These are phyloP conservation scores for Simalia tracyae DNA, from an alignment of 2,797 vertebrate species.

Conservation along the genomic window DNA sequence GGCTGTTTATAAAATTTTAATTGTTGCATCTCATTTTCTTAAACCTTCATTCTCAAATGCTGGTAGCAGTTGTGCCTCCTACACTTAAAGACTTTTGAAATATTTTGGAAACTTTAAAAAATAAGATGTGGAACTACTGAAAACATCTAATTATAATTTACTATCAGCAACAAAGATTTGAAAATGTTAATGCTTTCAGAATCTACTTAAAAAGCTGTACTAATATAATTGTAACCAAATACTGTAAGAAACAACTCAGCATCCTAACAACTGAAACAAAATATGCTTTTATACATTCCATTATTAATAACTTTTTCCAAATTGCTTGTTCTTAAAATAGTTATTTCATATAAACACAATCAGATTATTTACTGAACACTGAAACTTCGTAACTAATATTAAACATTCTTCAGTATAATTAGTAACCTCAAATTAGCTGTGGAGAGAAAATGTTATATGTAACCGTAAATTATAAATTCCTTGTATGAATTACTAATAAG, in stretches of 20 bases:
- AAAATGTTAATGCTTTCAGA: background rate
- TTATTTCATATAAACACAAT: background rate
- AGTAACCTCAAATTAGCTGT: background rate
- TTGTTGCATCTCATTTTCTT: background rate
- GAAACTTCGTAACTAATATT: background rate
- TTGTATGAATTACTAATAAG: background rate
- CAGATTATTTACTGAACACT: background rate
- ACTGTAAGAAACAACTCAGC: background rate
- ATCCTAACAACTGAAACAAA: background rate
- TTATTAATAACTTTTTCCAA: background rate
- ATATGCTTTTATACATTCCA: background rate
- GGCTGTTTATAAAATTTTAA: background rate
- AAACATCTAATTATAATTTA: background rate
- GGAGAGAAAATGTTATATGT: background rate
- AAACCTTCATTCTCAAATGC: background rate
- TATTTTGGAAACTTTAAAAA: background rate
- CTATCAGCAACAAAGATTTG: background rate
- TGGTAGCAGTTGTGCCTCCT: background rate
- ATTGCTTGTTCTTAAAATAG: background rate
- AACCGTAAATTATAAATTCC: background rate
- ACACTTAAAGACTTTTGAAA: background rate
- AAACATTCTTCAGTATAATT: background rate
- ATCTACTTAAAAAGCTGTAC: background rate
- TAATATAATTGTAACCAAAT: background rate
- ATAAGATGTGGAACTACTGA: background rate